These are phyloP conservation scores for Ceratosolen fusciceps DNA, from an alignment of 1,140 invertebrate genomes.

Conservation along the genomic window DNA sequence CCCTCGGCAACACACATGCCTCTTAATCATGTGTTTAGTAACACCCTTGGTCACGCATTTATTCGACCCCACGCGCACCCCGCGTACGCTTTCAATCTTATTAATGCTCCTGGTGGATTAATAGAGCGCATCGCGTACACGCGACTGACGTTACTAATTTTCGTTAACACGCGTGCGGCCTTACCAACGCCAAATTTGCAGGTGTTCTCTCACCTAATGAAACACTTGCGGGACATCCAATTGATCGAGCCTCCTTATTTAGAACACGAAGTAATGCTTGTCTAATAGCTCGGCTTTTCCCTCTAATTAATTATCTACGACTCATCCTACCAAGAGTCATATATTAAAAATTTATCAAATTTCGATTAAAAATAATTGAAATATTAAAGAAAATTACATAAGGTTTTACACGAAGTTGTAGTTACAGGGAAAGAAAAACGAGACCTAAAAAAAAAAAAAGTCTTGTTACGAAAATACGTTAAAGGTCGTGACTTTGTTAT, in stretches of 20 bases:
- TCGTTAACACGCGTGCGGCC: conserved; percentile 20
- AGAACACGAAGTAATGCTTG: background rate
- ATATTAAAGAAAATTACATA: conserved; percentile 25
- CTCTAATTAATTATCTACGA: conserved; percentile 23
- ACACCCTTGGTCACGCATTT: conserved; percentile 37
- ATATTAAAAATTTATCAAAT: conserved; percentile 25
- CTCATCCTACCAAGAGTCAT: background rate
- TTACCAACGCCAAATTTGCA: conserved; percentile 23
- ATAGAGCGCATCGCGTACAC: conserved; percentile 64
- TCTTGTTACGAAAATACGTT: no score
- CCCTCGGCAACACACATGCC: conserved; percentile 24
- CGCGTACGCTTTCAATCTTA: conserved; percentile 58
- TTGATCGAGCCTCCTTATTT: conserved; percentile 12
- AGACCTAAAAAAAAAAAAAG: no score
- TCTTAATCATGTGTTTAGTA: conserved; percentile 18
- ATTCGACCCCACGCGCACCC: conserved; percentile 3
- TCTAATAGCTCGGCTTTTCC: conserved; percentile 21
- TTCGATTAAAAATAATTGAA: conserved; percentile 1
- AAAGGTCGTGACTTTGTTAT: no score
- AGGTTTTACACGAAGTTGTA: background rate
- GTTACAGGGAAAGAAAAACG: no score
- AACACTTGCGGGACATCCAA: conserved; percentile 6
- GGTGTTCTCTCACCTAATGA: conserved; percentile 8
- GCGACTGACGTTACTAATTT: conserved; percentile 56
- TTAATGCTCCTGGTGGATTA: conserved; percentile 61